Evolutionary conservation across 2,888 invertebrate genomes (phyloP), one percentile per base, ranked within the genome.

Genomic region (Trichopoda pennipes): DNA sequence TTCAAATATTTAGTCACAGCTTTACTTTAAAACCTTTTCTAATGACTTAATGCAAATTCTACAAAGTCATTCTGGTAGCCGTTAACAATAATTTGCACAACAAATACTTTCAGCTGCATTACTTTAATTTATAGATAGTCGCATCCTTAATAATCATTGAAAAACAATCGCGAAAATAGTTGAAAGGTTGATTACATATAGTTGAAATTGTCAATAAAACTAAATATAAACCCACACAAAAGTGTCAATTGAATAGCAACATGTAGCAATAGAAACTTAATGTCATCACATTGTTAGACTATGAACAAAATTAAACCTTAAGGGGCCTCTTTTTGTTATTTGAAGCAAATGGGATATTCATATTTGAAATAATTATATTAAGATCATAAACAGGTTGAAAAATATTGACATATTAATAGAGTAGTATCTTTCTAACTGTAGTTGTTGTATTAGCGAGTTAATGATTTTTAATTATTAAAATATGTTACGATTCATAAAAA

Each of bases 81-180:
- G 38, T 60, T 53, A 64, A 72, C 53, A 66, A 19, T 53, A 53
- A 53, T 19, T 60, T 53, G 55, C 56, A n/a, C n/a, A 66, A 47
- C 60, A 75, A 81, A 81, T 76, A 58, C 72, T 49, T 68, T 19
- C 68, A 79, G 73, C 79, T 76, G 72, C 64, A 66, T 68, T 81
- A 58, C 47, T 58, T 74, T 73, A 58, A 64, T 58, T 80, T 63
- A 23, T 63, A 77, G 66, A 51, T 75, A 74, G 64, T 68, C 77
- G 76, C 77, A 75, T 73, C 64, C 55, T 56, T 55, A 35, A 75
- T 80, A 81, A 76, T 63, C 83, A 64, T 80, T 79, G 69, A 66
- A 70, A 68, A 72, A 73, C 83, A 85, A 85, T 84, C 85, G 78
- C 82, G 75, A n/a, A 28, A 19, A 47, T 14, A 73, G 63, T 66